These are phyloP conservation scores for Lepidochrysops patricia DNA, from an alignment of 2,888 invertebrate genomes.

Conservation along the genomic window DNA sequence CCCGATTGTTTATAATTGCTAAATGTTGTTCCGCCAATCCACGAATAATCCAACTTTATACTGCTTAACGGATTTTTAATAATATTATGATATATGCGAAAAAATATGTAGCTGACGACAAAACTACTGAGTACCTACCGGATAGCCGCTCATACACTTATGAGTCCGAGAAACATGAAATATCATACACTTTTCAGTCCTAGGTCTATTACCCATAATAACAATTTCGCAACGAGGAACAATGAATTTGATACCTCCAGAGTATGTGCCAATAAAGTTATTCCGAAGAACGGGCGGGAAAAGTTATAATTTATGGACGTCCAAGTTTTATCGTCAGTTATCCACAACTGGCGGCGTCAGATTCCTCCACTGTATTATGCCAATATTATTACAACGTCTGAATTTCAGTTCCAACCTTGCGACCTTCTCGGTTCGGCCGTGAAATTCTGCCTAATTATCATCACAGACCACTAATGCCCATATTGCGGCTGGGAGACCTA, in stretches of 20 bases:
- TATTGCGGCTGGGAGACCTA: too few species aligned
- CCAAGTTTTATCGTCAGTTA: constrained; percentile 13
- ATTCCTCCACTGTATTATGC: not conserved
- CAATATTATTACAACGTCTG: not conserved
- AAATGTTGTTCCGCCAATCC: not conserved
- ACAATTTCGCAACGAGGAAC: not conserved
- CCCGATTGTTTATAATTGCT: not conserved
- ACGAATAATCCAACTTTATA: not conserved
- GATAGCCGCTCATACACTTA: too few species aligned
- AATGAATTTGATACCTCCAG: not conserved
- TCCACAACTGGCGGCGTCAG: constrained; percentile 8
- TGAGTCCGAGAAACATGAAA: too few species aligned
- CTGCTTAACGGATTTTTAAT: not conserved
- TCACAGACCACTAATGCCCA: not conserved
- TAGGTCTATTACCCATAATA: too few species aligned
- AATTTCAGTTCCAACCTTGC: not conserved
- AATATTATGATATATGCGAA: too few species aligned
- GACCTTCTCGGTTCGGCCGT: not conserved
- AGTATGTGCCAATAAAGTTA: constrained; percentile 11
- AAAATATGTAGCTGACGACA: too few species aligned
- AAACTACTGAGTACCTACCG: too few species aligned
- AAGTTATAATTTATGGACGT: constrained; percentile 13
- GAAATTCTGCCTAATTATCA: not conserved
- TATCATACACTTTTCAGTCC: too few species aligned
- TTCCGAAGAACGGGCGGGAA: not conserved